Base-by-base conservation (phyloP, 1,140 invertebrate genomes). In the Eupristina koningsbergeri region DNA sequence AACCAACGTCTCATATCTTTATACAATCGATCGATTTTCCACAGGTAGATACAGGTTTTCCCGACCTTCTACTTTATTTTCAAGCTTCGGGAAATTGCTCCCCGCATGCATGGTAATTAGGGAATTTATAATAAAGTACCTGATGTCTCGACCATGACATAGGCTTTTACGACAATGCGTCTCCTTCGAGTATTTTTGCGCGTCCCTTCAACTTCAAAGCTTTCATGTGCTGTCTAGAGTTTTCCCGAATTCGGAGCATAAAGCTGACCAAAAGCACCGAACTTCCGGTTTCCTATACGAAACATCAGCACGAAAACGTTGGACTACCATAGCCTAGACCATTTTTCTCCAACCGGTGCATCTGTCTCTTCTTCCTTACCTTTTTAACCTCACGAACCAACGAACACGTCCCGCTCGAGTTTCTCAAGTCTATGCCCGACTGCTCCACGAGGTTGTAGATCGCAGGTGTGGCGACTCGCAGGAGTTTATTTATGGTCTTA, bases 61-160 rank as follows among this genome's bases (percentile, higher is more conserved):
- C 2, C 22, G 2, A 26, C 53, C 53, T 3, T 26, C 2, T 26
- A 15, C 47, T 2, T 15, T 2, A 50, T 8, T 8, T 50, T 5
- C 1, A 26, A 58, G 13, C 0, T 22, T 76, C 47, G 15, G 5
- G 3, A 53, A 53, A 53, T 0, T 29, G 2, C 34, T 58, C 76
- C 13, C 22, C 39, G 13, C 64, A 9, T 36, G 36, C 77, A 47
- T 69, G 41, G 31, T 80, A 80, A 80, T 80, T 80, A 67, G 77
- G 61, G 31, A 11, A 0, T 6, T 73, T 11, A 36, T n/a, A 53
- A 53, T 50, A 53, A 53, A 31, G 26, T 75, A 75, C 64, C 64
- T 50, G 63, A 80, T 34, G 78, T 71, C n/a, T 45, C 3, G n/a
- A 0, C n/a, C 2, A 13, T 2, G 50, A 31, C 9, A 0, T 31